Base-by-base conservation (phyloP, 2,888 invertebrate species). In the Chaetogeoica ovagalla region DNA sequence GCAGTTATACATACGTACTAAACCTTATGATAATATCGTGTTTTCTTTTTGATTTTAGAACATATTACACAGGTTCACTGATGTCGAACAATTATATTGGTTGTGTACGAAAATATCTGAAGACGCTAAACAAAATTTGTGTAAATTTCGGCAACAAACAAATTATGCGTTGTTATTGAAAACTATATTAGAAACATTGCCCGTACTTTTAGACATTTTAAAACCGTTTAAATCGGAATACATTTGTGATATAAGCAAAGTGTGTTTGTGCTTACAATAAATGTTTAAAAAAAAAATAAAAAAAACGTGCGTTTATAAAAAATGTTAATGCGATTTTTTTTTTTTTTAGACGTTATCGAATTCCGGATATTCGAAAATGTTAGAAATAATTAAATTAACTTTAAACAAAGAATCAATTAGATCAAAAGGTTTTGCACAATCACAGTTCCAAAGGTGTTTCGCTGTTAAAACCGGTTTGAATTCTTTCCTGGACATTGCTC, bases 91-190 rank as follows among this genome's bases (percentile, higher is more conserved):
- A 84, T 88, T 96, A 23, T 87, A 96, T 21, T 88, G 91, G 7
- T 87, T 89, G 84, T 89, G 88, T 85, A 89, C 87, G 59, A 86
- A 89, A 71, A 85, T 88, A 15, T 88, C 89, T 0, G 87, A 88
- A 68, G 69, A 79, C 60, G 73, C 23, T 37, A 23, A 71, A 30
- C 60, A 63, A 9, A 39, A 30, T 30, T 30, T 55, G 19, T 77
- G 70, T 37, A 77, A 82, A 70, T 62, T 82, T 30, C 30, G 30
- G 30, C 2, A 30, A 55, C 82, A 82, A 65, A 62, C 85, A 84
- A 93, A 93, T 84, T 93, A 93, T 85, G 88, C 92, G 0, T 87
- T 96, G 19, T 87, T 92, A 11, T 86, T 97, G 55, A 96, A 96
- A 86, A 91, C 91, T 66, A 90, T 91, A 0, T 88, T 96, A 85